These are phyloP conservation scores for Anarhynchus alexandrinus DNA, from an alignment of 2,113 vertebrate genomes.

Conservation along the genomic window DNA sequence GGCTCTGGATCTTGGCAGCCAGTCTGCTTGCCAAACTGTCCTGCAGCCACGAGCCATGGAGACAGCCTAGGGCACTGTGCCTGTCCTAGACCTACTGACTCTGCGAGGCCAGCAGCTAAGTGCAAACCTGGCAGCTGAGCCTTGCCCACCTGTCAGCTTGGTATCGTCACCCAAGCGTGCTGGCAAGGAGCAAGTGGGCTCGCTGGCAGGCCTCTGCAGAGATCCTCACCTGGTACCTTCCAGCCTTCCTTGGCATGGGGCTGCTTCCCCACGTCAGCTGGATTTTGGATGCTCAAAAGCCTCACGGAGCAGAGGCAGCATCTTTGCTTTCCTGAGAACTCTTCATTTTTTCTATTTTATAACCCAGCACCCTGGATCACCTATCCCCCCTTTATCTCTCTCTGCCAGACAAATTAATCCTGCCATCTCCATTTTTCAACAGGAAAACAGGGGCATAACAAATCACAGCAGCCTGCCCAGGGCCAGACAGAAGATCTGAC, in stretches of 20 bases:
- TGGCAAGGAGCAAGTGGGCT: neutral
- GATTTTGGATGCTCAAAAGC: neutral
- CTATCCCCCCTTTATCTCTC: neutral
- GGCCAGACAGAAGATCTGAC: constrained; percentile 32
- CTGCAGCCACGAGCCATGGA: neutral
- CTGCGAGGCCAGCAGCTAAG: fast-evolving
- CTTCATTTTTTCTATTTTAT: neutral
- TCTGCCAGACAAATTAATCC: constrained; percentile 19
- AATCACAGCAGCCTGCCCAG: neutral
- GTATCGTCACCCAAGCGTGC: fast-evolving
- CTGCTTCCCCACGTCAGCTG: neutral
- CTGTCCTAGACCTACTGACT: neutral
- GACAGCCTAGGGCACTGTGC: neutral
- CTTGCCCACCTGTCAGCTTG: fast-evolving
- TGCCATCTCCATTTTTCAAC: neutral
- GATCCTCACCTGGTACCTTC: neutral
- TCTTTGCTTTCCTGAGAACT: neutral
- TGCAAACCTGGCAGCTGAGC: neutral
- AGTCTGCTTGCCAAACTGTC: neutral
- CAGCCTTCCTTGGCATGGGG: neutral
- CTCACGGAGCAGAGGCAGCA: neutral
- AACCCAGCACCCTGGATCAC: neutral
- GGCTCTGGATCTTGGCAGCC: neutral
- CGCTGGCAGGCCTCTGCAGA: neutral
- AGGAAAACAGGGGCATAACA: neutral